phyloP scores from a whole-genome alignment of 2,797 vertebrate species.

The Malacoraja senta region DNA sequence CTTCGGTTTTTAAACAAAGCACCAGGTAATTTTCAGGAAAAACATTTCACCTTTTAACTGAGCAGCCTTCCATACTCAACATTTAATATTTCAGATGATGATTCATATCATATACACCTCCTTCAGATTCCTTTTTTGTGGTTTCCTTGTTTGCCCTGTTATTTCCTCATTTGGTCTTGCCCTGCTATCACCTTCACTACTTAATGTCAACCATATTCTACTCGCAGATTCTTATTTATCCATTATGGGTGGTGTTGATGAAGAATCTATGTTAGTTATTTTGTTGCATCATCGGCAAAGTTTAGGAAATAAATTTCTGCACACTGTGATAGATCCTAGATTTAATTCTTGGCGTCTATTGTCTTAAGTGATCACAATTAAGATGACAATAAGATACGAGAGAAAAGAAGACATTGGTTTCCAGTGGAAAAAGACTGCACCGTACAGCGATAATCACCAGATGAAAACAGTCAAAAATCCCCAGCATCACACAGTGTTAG shows the following conservation, averaged over 20 bases:
- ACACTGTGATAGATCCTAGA: not conserved
- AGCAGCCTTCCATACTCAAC: too few relatives aligned
- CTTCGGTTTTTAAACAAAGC: too few relatives aligned
- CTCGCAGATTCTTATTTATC: not conserved
- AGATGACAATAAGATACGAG: not conserved
- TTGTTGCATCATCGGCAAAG: not conserved
- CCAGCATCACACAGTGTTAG: too few relatives aligned
- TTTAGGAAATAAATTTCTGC: not conserved
- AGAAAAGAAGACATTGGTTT: not conserved
- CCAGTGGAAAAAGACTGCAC: not conserved
- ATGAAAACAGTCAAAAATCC: not conserved
- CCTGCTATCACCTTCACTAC: too few relatives aligned
- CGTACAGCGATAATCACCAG: not conserved
- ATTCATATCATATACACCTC: too few relatives aligned
- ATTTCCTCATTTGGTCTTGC: too few relatives aligned
- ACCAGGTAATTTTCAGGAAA: too few relatives aligned
- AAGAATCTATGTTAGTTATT: not conserved
- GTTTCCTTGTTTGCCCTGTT: too few relatives aligned
- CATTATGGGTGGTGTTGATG: not conserved
- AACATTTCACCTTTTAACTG: too few relatives aligned
- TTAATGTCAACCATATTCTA: too few relatives aligned
- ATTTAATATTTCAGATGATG: too few relatives aligned
- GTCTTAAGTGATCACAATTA: not conserved
- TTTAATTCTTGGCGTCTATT: not conserved
- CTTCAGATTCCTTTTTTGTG: too few relatives aligned